Evolutionary conservation across 2,797 vertebrate species (phyloP).

Genomic region (Syngnathus rostellatus): DNA sequence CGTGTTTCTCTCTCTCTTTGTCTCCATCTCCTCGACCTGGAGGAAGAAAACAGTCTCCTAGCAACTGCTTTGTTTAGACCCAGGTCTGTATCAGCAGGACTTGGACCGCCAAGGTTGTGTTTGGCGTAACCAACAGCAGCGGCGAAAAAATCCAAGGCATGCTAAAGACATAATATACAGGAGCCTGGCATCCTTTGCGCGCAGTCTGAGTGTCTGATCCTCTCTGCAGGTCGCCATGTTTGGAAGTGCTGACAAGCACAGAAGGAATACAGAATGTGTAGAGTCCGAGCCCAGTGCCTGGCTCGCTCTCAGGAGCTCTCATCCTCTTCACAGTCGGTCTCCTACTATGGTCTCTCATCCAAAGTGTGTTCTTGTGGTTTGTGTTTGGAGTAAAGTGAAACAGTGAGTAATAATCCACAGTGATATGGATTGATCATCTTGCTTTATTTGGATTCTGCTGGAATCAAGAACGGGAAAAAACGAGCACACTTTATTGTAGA

Average conservation of each 20-base stretch:
- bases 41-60: constrained; percentile 31
- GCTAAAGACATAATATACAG: constrained; percentile 73
- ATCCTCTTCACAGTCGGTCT: constrained; percentile 31
- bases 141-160: constrained; percentile 70
- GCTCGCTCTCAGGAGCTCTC: constrained; percentile 39
- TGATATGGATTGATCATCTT: background rate
- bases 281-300: constrained; percentile 34
- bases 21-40: constrained; percentile 1
- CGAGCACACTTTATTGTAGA: too few species aligned
- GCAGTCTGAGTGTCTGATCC: constrained; percentile 63
- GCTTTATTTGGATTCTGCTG: too few species aligned
- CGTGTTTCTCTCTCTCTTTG: background rate
- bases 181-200: constrained; percentile 62
- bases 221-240: constrained; percentile 73
- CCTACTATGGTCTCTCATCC: constrained; percentile 37
- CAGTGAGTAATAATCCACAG: background rate
- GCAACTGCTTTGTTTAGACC: constrained; percentile 62
- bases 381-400: too few species aligned
- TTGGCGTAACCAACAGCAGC: constrained; percentile 71
- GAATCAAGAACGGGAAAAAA: too few species aligned
- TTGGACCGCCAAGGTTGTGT: constrained; percentile 52
- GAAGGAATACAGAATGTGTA: constrained; percentile 58
- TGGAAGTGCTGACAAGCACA: constrained; percentile 75
- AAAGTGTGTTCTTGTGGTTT: too few species aligned
- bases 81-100: constrained; percentile 59